A percentile compares a stretch with the other conserved stretches of the same genome.
Conservation (phyloP, 2,113 vertebrate species). For the Forbesichthys agassizii region DNA sequence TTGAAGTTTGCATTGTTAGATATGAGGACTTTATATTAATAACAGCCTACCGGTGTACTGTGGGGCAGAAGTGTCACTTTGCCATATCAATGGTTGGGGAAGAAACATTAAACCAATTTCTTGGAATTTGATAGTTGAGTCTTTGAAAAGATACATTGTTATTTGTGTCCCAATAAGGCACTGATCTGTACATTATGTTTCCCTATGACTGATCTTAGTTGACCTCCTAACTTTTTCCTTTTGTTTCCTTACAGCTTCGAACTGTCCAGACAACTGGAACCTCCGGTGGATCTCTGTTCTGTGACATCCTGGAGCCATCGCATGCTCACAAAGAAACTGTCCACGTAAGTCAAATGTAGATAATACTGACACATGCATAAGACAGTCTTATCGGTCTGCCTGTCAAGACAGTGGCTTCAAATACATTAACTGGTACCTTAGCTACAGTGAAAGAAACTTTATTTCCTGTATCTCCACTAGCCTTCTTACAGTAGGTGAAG, state of each 20-base stretch:
- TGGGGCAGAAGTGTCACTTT: not conserved
- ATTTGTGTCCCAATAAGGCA: too few species aligned
- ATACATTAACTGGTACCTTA: not conserved
- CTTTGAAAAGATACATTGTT: too few species aligned
- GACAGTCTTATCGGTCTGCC: not conserved
- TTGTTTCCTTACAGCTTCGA: conserved; percentile 74
- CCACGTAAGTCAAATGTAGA: conserved; percentile 76
- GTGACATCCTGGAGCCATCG: conserved; percentile 73
- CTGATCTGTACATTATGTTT: too few species aligned
- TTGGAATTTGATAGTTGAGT: too few species aligned
- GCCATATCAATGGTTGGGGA: not conserved
- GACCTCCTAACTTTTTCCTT: not conserved
- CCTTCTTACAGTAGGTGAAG: conserved; percentile 63
- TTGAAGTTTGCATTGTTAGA: not conserved
- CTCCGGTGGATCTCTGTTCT: conserved; percentile 82
- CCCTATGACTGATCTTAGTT: not conserved
- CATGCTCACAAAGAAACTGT: conserved; percentile 82
- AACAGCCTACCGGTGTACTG: not conserved
- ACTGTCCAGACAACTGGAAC: conserved; percentile 82
- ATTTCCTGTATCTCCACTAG: conserved; percentile 37
- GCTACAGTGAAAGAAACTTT: not conserved
- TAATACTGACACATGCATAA: conserved; percentile 7
- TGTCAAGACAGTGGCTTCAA: not conserved
- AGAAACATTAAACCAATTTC: not conserved
- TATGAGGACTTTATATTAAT: not conserved